A percentile compares a stretch with the other conserved stretches of the same genome.
These are phyloP conservation scores for Drosophila lacteicornis DNA, from an alignment of 1,140 invertebrate species.

Conservation along the genomic window DNA sequence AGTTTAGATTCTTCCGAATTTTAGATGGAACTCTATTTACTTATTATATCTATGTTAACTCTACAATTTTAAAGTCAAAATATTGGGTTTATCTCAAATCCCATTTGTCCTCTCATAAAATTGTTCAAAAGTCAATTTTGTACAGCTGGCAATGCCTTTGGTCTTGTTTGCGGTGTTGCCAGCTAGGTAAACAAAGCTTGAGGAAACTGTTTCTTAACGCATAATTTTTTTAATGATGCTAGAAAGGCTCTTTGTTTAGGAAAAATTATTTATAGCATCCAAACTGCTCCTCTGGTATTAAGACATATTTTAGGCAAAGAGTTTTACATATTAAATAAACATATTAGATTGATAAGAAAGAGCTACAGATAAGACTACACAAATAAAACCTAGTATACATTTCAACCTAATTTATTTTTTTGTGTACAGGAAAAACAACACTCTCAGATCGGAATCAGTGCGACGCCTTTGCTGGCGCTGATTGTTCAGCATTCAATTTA, in stretches of 20 bases:
- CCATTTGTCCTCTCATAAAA: too few relatives aligned
- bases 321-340: background rate
- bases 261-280: background rate
- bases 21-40: too few relatives aligned
- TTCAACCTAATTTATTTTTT: background rate
- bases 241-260: background rate
- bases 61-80: too few relatives aligned
- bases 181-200: too few relatives aligned
- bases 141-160: too few relatives aligned
- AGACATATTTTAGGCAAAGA: background rate
- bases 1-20: too few relatives aligned
- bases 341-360: background rate
- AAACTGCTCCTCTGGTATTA: background rate
- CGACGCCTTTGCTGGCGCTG: constrained; percentile 28
- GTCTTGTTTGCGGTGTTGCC: too few relatives aligned
- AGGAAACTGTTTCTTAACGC: too few relatives aligned
- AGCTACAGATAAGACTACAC: background rate
- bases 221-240: background rate
- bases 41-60: too few relatives aligned
- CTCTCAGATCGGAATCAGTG: constrained; percentile 16
- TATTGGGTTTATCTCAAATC: too few relatives aligned
- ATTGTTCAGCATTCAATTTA: constrained; percentile 75
- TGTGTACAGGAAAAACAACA: background rate
- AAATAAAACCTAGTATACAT: background rate
- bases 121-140: too few relatives aligned